A percentile compares a stretch with the other conserved stretches of the same genome.
These are phyloP conservation scores for Diplazon laetatorius DNA, from an alignment of 2,888 invertebrate genomes.

Conservation along the genomic window DNA sequence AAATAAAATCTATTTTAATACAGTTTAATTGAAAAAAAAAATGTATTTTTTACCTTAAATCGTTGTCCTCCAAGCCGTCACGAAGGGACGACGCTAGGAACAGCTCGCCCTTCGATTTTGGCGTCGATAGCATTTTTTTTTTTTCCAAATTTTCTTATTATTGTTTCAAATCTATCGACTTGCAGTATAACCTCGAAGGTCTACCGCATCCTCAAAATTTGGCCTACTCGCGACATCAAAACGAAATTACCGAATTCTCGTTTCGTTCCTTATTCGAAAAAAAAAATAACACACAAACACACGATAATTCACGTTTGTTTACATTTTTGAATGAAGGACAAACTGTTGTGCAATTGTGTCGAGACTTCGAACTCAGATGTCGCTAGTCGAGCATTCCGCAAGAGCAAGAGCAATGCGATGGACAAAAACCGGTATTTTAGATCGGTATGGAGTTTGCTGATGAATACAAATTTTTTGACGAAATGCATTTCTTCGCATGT, in stretches of 20 bases:
- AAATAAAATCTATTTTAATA: conserved; percentile 28
- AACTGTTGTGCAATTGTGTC: neutral
- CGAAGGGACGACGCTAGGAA: conserved; percentile 84
- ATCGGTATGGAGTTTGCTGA: too few species aligned
- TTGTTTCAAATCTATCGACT: neutral
- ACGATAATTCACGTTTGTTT: neutral
- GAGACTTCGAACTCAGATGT: neutral
- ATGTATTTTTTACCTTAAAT: conserved; percentile 83
- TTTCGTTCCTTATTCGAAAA: too few species aligned
- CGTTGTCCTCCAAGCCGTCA: conserved; percentile 86
- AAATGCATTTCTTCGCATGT: too few species aligned
- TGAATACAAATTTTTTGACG: too few species aligned
- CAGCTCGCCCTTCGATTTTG: conserved; percentile 75
- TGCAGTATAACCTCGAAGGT: neutral
- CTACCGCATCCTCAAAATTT: too few species aligned
- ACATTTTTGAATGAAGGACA: conserved; percentile 13
- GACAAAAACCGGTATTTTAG: too few species aligned
- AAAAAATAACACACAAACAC: neutral
- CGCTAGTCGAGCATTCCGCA: too few species aligned
- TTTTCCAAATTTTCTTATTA: neutral
- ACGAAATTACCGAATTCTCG: too few species aligned
- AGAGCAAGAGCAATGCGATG: too few species aligned
- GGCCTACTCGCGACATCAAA: neutral
- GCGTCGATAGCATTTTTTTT: conserved; percentile 64
- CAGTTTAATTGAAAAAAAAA: neutral